phyloP scores from a whole-genome alignment of 2,797 vertebrate genomes.

The Echiichthys vipera region DNA sequence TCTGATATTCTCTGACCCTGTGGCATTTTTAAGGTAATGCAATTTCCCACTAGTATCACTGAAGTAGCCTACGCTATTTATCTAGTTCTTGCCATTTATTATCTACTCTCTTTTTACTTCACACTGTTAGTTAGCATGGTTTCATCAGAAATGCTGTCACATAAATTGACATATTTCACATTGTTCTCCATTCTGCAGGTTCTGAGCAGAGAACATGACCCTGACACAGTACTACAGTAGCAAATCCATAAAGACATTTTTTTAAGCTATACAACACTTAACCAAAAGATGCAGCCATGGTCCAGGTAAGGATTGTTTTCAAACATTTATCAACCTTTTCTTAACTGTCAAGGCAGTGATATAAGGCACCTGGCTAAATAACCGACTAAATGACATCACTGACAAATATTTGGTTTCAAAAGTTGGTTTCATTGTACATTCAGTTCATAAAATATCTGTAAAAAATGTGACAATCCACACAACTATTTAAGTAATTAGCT shows the following conservation, averaged over 20 bases:
- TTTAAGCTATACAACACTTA: not conserved
- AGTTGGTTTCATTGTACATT: conserved; percentile 69
- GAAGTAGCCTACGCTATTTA: not conserved
- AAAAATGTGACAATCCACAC: conserved; percentile 50
- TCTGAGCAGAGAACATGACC: not conserved
- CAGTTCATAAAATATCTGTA: conserved; percentile 59
- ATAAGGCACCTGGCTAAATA: conserved; percentile 1
- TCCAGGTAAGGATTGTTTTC: not conserved
- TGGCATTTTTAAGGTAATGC: not conserved
- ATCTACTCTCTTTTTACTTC: not conserved
- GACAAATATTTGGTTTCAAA: conserved; percentile 44
- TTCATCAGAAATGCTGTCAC: not conserved
- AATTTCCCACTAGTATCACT: not conserved
- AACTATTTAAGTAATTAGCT: conserved; percentile 28
- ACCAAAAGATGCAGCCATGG: not conserved
- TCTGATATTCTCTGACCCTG: not conserved
- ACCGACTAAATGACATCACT: conserved; percentile 9
- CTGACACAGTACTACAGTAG: not conserved
- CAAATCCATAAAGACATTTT: not conserved
- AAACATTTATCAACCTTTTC: conserved; percentile 6
- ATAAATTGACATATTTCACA: conserved; percentile 1
- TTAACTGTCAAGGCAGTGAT: not conserved
- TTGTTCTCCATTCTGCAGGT: not conserved
- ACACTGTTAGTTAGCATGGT: not conserved
- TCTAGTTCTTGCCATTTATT: not conserved